Evolutionary conservation across 2,113 vertebrate genomes (phyloP), one percentile per base, ranked within the genome.

Genomic region (Eurypyga helias): DNA sequence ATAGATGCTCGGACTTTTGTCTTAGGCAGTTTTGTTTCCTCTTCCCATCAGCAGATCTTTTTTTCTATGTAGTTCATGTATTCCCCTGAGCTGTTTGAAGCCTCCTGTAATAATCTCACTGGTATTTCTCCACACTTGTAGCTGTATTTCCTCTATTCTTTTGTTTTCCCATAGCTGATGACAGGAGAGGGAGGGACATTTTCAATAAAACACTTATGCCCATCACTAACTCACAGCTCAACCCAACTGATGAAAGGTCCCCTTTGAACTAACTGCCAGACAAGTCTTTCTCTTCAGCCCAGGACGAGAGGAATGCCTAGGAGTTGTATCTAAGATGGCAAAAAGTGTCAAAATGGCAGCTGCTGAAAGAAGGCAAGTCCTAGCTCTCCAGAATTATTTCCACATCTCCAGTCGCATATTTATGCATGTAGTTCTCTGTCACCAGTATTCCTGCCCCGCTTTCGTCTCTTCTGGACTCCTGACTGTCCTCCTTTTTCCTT

Each of bases 141-240:
- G 57, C 69, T 95, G 73, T 89, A 89, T 94, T 95, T 96, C 86
- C 76, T 87, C 80, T 71, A 25, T 76, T 89, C 92, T 83, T 97
- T 93, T 95, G 72, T 87, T 93, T 95, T 92, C 80, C 80, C 57
- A 13, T 66, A 87, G 86, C 89, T 92, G 86, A 75, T 91, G 96
- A 83, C 95, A 95, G 75, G 72, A 93, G 76, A 93, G 34, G 93
- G 86, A 93, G 6, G 6, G 88, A 55, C 83, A 79, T 93, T 90
- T 90, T 93, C 24, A 33, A 38, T 91, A 75, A 81, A 89, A 66
- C 81, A 86, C 65, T 91, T 87, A 83, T 24, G n/a, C 77, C 80
- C 95, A 93, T 89, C 90, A 87, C 72, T 97, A 96, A 49, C 69
- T 95, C 86, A 71, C 79, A 93, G 80, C 80, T 95, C 88, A 94